Base-by-base conservation (phyloP, 2,113 vertebrate genomes). In the Fulica atra region DNA sequence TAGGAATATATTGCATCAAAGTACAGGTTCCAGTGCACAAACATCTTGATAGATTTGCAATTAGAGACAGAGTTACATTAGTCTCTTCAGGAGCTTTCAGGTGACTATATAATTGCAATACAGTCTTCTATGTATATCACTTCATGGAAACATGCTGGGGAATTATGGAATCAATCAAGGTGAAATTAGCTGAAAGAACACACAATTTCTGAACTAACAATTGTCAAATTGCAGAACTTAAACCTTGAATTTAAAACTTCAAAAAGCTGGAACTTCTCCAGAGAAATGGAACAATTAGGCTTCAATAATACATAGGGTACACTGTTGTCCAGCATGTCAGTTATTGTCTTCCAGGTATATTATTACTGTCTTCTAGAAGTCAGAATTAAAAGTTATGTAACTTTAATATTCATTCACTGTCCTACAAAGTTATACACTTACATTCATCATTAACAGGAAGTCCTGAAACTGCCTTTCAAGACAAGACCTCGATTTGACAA, bases 131-230 rank as follows among this genome's bases (percentile, higher is more conserved):
- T 40, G 20, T 69, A 71, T 82, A 78, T 66, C 16, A n/a, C 78
- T 93, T 94, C 74, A 86, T 44, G 76, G 89, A 94, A 63, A 76
- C 72, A 60, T 42, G 29, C 63, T 76, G 57, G 23, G 72, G 29
- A 93, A 89, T 71, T 94, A 74, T 13, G 14, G 57, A 86, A 64
- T 89, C 77, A 82, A 71, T 95, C 81, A 82, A 66, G 66, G 46
- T 48, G 14, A 86, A 83, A 92, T 77, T 36, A 86, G 29, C 72
- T 74, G 78, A 65, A 92, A 86, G 40, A 82, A 33, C 19, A 46
- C 18, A 78, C 20, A 11, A 28, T 82, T 80, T 86, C 66, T 40
- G 79, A 83, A 71, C 28, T 5, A 80, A 44, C 71, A 53, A 77
- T 42, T 64, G 59, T 68, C 40, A 53, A 88, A 77, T 68, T 48